Percentiles rank a stretch among this genome's conserved stretches.
Evolutionary conservation across 2,113 vertebrate species (phyloP).

Genomic region (Peromyscus maniculatus): DNA sequence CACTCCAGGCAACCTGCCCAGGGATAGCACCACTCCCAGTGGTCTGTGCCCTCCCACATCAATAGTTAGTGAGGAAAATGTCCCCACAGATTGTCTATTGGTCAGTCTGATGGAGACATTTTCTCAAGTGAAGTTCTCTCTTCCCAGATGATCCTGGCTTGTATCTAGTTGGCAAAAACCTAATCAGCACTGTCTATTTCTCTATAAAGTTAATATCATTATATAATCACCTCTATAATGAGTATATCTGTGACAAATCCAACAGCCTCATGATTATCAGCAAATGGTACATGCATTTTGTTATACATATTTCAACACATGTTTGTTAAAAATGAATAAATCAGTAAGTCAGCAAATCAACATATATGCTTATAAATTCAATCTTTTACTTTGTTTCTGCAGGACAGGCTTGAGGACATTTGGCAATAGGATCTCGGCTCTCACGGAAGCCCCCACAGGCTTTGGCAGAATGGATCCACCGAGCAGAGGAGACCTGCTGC

Average conservation of each 20-base stretch:
- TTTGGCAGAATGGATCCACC: neutral
- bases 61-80: neutral
- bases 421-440: neutral
- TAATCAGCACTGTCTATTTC: neutral
- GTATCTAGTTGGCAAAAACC: neutral
- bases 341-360: neutral
- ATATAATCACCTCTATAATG: neutral
- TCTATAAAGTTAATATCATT: neutral
- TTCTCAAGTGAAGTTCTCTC: neutral
- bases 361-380: neutral
- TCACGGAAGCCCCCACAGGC: neutral
- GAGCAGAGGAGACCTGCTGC: neutral
- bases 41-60: neutral
- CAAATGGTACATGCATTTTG: neutral
- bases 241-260: neutral
- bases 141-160: neutral
- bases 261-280: neutral
- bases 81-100: neutral
- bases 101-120: neutral
- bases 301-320: neutral
- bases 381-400: neutral
- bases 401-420: neutral
- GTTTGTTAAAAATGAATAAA: neutral
- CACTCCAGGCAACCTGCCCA: neutral
- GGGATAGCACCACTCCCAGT: too few species aligned